Conservation (phyloP, 2,113 vertebrate species). For the Arothron firmamentum region DNA sequence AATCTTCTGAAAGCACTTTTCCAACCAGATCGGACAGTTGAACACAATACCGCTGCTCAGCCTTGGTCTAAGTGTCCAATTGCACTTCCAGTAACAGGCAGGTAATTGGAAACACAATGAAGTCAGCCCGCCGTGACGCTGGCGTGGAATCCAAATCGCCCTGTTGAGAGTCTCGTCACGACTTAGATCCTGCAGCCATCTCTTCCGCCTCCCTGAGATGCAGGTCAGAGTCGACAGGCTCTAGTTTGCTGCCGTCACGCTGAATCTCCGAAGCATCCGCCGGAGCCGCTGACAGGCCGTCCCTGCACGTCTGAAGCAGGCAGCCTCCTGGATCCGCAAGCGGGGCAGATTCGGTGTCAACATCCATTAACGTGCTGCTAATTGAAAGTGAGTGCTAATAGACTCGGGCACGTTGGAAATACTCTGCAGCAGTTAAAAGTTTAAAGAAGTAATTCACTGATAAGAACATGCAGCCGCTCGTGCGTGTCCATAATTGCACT, state of each 20-base stretch:
- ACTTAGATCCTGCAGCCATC: slow-evolving; percentile 33
- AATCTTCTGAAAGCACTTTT: slow-evolving; percentile 15
- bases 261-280: slow-evolving; percentile 49
- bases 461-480: slow-evolving; percentile 23
- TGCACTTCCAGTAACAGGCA: slow-evolving; percentile 28
- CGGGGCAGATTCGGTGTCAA: slow-evolving; percentile 61
- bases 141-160: slow-evolving; percentile 41
- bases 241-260: slow-evolving; percentile 36
- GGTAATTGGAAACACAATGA: slow-evolving; percentile 47
- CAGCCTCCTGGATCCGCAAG: slow-evolving; percentile 49
- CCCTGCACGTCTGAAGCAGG: slow-evolving; percentile 37
- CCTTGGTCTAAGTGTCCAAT: slow-evolving; percentile 41
- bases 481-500: background rate
- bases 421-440: slow-evolving; percentile 42
- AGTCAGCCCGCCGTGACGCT: slow-evolving; percentile 6
- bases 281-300: slow-evolving; percentile 33
- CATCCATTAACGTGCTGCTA: slow-evolving; percentile 60
- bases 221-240: slow-evolving; percentile 44
- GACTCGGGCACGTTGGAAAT: slow-evolving; percentile 62
- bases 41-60: slow-evolving; percentile 33
- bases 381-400: slow-evolving; percentile 66
- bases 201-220: slow-evolving; percentile 38
- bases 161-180: slow-evolving; percentile 52
- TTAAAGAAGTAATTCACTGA: slow-evolving; percentile 39
- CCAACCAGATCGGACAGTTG: slow-evolving; percentile 18